Conservation (phyloP, 2,888 invertebrate genomes). For the Tetranychus piercei region DNA sequence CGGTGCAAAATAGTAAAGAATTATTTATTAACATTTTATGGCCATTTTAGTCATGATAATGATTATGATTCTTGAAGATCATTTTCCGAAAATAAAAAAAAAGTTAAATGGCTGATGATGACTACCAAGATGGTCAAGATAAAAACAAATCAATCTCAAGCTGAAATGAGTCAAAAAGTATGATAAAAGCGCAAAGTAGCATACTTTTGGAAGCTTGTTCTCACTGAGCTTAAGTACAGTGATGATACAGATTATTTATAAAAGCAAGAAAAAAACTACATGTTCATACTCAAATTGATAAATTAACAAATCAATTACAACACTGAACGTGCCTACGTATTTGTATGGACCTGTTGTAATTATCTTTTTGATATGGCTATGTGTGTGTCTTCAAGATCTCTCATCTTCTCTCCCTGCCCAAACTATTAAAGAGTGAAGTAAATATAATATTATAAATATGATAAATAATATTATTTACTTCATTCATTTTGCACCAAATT, state of each 20-base stretch:
- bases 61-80: neutral
- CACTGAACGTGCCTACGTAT: neutral
- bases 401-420: neutral
- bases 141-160: neutral
- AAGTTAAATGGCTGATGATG: too few species aligned
- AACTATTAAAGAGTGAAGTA: neutral
- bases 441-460: neutral
- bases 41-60: neutral
- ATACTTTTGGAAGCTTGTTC: neutral
- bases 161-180: neutral
- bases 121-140: too few species aligned
- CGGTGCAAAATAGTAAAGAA: neutral
- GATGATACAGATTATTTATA: neutral
- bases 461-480: neutral
- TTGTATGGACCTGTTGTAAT: neutral
- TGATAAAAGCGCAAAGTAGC: too few species aligned
- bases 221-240: neutral
- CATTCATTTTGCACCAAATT: too few species aligned
- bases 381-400: conserved; percentile 1
- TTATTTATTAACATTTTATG: neutral
- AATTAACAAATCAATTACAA: neutral
- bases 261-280: neutral
- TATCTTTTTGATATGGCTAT: neutral
- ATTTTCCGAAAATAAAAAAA: neutral
- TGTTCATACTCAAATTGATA: neutral